phyloP scores from a whole-genome alignment of 2,113 vertebrate genomes.

The Sciurus niger region DNA sequence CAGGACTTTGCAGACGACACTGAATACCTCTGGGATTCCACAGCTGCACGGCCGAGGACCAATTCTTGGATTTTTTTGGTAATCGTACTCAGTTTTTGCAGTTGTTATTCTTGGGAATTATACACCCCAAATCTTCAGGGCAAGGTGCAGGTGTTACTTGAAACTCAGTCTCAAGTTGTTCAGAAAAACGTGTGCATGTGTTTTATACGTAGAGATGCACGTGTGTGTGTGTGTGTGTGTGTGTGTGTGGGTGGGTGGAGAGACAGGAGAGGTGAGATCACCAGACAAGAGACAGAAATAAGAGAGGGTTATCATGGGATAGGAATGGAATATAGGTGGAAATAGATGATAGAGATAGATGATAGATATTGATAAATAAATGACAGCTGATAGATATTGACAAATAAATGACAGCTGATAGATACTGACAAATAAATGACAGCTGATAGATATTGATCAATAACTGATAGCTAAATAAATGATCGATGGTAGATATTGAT shows the following conservation, averaged over 20 bases:
- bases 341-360: not conserved
- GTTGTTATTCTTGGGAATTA: not conserved
- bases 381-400: not conserved
- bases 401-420: not conserved
- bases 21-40: too few relatives aligned
- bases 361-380: not conserved
- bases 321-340: not conserved
- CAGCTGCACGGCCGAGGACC: too few relatives aligned
- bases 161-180: not conserved
- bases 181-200: not conserved
- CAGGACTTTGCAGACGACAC: too few relatives aligned
- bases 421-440: too few relatives aligned
- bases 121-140: not conserved
- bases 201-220: not conserved
- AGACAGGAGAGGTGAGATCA: not conserved
- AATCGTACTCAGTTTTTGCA: too few relatives aligned
- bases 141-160: accelerated
- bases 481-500: not conserved
- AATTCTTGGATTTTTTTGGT: too few relatives aligned
- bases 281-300: too few relatives aligned
- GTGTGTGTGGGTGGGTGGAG: not conserved
- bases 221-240: not conserved
- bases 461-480: too few relatives aligned
- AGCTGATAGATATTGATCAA: not conserved
- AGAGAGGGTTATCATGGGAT: not conserved